Percentiles rank a stretch among this genome's conserved stretches.
Evolutionary conservation across 2,888 invertebrate genomes (phyloP).

Genomic region (Lobophora halterata): DNA sequence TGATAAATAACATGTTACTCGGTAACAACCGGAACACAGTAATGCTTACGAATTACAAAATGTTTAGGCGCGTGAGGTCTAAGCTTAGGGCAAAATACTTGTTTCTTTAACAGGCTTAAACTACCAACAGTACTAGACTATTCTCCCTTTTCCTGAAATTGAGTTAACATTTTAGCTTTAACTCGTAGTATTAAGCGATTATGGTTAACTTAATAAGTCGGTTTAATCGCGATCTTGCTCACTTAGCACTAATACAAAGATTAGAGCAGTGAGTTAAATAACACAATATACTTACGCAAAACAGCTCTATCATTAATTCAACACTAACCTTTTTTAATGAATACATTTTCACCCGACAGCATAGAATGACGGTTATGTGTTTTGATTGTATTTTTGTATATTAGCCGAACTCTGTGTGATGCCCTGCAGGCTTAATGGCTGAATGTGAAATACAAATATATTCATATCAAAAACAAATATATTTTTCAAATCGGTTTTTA

Average conservation of each 20-base stretch:
- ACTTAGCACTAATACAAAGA: conserved; percentile 23
- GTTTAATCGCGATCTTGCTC: conserved; percentile 24
- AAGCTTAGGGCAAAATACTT: too few relatives aligned
- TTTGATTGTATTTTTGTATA: too few relatives aligned
- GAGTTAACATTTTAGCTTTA: conserved; percentile 23
- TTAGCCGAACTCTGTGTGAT: too few relatives aligned
- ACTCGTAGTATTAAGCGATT: conserved; percentile 26
- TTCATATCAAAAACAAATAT: too few relatives aligned
- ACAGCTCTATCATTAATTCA: neutral
- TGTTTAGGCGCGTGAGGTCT: too few relatives aligned
- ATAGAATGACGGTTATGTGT: neutral
- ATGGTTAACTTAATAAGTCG: conserved; percentile 20
- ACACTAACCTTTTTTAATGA: neutral
- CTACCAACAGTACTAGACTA: neutral
- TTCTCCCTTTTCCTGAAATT: conserved; percentile 9
- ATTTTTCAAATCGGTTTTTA: too few relatives aligned
- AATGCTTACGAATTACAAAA: too few relatives aligned
- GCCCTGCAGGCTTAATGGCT: too few relatives aligned
- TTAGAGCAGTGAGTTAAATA: conserved; percentile 13
- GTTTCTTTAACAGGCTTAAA: neutral
- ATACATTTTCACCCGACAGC: too few relatives aligned
- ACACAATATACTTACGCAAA: conserved; percentile 5
- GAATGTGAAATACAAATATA: too few relatives aligned
- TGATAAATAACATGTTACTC: too few relatives aligned
- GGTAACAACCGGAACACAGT: too few relatives aligned